Percentiles rank a stretch among this genome's conserved stretches.
Evolutionary conservation across 2,888 invertebrate species (phyloP).

Genomic region (Branchellion lobata): DNA sequence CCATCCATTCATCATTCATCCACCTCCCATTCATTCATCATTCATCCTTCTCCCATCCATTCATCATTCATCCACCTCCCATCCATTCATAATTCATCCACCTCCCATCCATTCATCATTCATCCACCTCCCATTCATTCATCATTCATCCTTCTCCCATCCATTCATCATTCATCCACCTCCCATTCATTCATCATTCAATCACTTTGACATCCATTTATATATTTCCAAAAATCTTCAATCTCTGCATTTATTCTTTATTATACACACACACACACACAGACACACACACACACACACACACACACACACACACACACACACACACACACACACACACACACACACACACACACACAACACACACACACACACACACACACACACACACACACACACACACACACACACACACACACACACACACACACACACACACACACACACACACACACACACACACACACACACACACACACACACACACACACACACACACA

Average conservation of each 20-base stretch:
- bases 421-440: constrained; percentile 9
- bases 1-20: no score
- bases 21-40: no score
- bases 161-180: no score
- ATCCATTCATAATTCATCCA: no score
- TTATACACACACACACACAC: constrained; percentile 8
- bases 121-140: no score
- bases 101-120: no score
- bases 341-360: background rate
- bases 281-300: constrained; percentile 13
- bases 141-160: no score
- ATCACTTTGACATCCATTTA: no score
- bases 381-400: constrained; percentile 13
- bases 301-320: constrained; percentile 2
- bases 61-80: no score
- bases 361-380: constrained; percentile 13
- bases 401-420: constrained; percentile 2
- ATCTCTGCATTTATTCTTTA: background rate
- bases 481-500: background rate
- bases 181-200: no score
- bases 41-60: no score
- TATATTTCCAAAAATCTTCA: no score
- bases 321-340: background rate
- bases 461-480: constrained; percentile 6
- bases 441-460: background rate